Conservation (phyloP, 2,888 invertebrate genomes). For the Oasisia sp. region DNA sequence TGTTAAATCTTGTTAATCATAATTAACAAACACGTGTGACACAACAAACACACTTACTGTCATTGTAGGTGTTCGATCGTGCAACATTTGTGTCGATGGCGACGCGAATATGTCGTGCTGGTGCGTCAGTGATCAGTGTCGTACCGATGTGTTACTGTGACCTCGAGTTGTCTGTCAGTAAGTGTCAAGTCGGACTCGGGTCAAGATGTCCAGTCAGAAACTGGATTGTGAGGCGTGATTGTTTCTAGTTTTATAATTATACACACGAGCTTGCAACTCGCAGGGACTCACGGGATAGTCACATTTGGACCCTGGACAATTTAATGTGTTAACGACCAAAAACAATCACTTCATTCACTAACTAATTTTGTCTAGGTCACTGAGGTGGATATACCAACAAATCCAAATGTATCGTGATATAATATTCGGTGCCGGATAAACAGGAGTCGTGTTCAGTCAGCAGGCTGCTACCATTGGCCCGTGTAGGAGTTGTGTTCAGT, state of each 20-base stretch:
- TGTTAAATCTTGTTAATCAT: no score
- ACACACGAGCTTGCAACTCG: not conserved
- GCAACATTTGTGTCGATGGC: not conserved
- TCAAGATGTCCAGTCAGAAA: not conserved
- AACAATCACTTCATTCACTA: no score
- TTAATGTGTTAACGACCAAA: no score
- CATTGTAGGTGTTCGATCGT: not conserved
- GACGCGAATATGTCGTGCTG: not conserved
- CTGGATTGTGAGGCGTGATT: not conserved
- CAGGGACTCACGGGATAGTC: not conserved
- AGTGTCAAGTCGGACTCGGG: not conserved
- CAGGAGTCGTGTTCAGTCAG: no score
- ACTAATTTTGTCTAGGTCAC: no score
- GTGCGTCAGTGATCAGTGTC: not conserved
- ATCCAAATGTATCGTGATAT: no score
- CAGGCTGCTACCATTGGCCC: no score
- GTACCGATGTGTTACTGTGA: not conserved
- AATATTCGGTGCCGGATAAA: no score
- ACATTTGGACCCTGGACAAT: no score
- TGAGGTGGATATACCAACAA: no score
- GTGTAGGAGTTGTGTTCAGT: no score
- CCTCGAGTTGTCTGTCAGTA: not conserved
- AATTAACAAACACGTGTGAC: not conserved
- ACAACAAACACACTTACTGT: not conserved
- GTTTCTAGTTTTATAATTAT: not conserved